Evolutionary conservation across 2,888 invertebrate species (phyloP), one percentile per base, ranked within the genome.

Genomic region (Eulithis testata): DNA sequence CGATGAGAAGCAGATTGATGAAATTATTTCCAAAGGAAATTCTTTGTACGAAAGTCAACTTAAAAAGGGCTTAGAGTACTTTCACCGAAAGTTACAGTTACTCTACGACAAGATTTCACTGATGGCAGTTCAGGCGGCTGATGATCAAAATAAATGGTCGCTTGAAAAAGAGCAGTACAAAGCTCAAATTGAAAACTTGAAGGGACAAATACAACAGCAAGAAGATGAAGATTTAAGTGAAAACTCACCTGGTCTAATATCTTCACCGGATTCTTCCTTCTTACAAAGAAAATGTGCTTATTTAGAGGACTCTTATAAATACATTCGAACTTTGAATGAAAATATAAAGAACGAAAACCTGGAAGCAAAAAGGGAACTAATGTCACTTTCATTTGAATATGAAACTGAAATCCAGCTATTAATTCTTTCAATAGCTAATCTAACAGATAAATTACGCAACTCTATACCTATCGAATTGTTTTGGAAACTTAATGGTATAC

Each of bases 341-440:
- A 93, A 94, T 70, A 85, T 94, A 40, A 93, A 91, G 74, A 92
- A 92, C 80, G 91, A 94, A 83, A 83, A 91, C 74, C 76, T 91
- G 73, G 86, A 92, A 79, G 83, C 78, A 68, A 92, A 93, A 80
- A 83, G 93, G 67, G 90, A 93, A 59, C 76, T 89, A 43, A 85
- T 94, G 74, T 83, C 91, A 68, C 83, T 86, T 14, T 81, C 87
- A 51, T 82, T 84, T 12, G 84, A 88, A 52, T 91, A 93, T 74
- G 89, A 93, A 74, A 78, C 84, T 57, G 89, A 93, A 73, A 87
- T 87, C 49, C 93, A 94, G 73, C 86, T 85, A 69, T 75, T 91
- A 53, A 83, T 91, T 53, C 72, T 91, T 11, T 70, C 81, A 3
- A 73, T 89, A 21, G 77, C 86, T 2, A 87, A 86, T 45, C 76